Percentiles rank a stretch among this genome's conserved stretches.
Evolutionary conservation across 1,140 invertebrate species (phyloP).

Genomic region (Tribolium castaneum): DNA sequence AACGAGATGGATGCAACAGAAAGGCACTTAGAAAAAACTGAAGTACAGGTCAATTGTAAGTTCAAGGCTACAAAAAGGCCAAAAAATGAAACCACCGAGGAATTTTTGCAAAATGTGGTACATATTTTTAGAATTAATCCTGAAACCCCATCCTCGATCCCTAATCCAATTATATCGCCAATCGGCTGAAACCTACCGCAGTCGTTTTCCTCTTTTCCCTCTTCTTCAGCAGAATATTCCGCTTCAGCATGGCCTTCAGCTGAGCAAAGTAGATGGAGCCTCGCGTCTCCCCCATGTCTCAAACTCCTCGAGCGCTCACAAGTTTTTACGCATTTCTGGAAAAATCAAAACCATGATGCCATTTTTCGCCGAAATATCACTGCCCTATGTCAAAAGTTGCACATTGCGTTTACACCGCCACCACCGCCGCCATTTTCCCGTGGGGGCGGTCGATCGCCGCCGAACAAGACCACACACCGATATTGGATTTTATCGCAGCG

Average conservation of each 20-base stretch:
- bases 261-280: conserved; percentile 70
- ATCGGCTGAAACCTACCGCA: conserved; percentile 66
- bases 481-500: background rate
- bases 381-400: conserved; percentile 20
- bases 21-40: too few species aligned
- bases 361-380: background rate
- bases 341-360: background rate
- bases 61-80: too few species aligned
- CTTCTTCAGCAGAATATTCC: conserved; percentile 78
- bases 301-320: background rate
- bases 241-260: conserved; percentile 75
- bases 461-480: too few species aligned
- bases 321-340: background rate
- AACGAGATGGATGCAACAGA: too few species aligned
- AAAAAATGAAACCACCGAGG: too few species aligned
- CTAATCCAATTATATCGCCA: too few species aligned
- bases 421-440: conserved; percentile 20
- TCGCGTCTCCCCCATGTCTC: conserved; percentile 55
- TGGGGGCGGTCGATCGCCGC: conserved; percentile 15
- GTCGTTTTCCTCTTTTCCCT: conserved; percentile 78
- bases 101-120: too few species aligned
- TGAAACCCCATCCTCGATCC: background rate
- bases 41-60: too few species aligned
- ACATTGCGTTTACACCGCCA: background rate
- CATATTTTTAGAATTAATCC: background rate